Evolutionary conservation across 2,888 invertebrate genomes (phyloP), one percentile per base, ranked within the genome.

Genomic region (Orgyia antiqua): DNA sequence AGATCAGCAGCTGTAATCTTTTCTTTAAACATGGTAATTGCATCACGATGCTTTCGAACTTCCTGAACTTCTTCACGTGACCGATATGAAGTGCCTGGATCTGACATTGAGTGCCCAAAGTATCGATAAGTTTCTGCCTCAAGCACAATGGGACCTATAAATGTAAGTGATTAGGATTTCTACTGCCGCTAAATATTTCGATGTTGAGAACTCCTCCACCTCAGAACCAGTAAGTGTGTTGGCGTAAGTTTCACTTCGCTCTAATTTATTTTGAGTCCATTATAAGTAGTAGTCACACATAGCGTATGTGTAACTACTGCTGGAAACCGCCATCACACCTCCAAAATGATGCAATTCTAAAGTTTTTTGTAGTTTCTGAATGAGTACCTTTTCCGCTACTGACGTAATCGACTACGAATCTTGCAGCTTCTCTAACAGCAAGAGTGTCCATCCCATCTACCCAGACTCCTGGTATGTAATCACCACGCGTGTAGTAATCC

Each of bases 81-180:
- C 42, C 95, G 89, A 73, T 94, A 98, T 71, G 97, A 97, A 0
- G 98, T 98, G 33, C 99, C 99, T 4, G 99, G 99, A 88, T 99
- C 99, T 15, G 97, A 97, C 98, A 99, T 99, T 47, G 97, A 97
- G 87, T 99, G 99, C 0, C 99, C 99, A 42, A 93, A 93, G 84
- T 99, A 99, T 46, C 98, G 91, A 77, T 98, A 98, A 0, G 98
- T 99, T 45, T 93, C 93, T 59, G 94, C 92, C 83, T 99, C 99
- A 84, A 99, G 87, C 2, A 99, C 88, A 17, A 99, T 69, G 0
- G 99, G 99, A 0, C 99, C 84, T 84, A 10, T 3, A 20, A 20
- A 20, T 20, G n/a, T n/a, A n/a, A n/a, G n/a, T n/a, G n/a, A n/a
- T n/a, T n/a, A n/a, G n/a, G n/a, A n/a, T n/a, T n/a, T n/a, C n/a